Evolutionary conservation across 2,113 vertebrate genomes (phyloP), one percentile per base, ranked within the genome.

Genomic region (Trichechus manatus): DNA sequence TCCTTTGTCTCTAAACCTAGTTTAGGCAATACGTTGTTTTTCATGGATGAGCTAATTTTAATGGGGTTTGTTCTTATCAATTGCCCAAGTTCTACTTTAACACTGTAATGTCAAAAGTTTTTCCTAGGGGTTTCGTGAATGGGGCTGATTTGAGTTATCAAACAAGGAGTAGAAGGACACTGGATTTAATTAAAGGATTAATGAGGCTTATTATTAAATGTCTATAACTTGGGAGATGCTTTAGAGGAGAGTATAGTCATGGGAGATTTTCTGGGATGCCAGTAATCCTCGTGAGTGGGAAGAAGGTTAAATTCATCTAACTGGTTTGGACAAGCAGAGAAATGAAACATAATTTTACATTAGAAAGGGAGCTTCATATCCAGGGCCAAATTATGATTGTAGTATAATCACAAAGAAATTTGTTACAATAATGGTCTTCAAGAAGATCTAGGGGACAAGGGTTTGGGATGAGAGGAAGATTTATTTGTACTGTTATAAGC

Each of bases 1-100:
- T 93, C 97, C 79, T 98, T 93, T 97, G 93, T 97, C 97, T 93
- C 79, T 91, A 83, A 78, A 86, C 70, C 17, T 1, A 50, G 25
- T 44, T 29, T n/a, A 90, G 53, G 14, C 20, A 95, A 66, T n/a
- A 61, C 81, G 13, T 87, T 75, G 8, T 56, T 87, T 86, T 77
- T 31, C 63, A 84, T n/a, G 1, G 29, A 36, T 75, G 27, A 89
- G 5, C 10, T 95, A 13, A 86, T 87, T 96, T 94, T 92, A 72
- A 63, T 83, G n/a, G 14, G 7, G 6, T 89, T 95, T 36, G 13
- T 23, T 36, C 19, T 93, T 64, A 27, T 89, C 9, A 39, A 3
- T 68, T n/a, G 6, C 44, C 61, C 27, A 74, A n/a, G 15, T 81
- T 82, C 29, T 17, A 77, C 27, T 13, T 93, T 81, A 85, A 68